Evolutionary conservation across 2,113 vertebrate genomes (phyloP).

Genomic region (Pseudolaguvia tuberculata): DNA sequence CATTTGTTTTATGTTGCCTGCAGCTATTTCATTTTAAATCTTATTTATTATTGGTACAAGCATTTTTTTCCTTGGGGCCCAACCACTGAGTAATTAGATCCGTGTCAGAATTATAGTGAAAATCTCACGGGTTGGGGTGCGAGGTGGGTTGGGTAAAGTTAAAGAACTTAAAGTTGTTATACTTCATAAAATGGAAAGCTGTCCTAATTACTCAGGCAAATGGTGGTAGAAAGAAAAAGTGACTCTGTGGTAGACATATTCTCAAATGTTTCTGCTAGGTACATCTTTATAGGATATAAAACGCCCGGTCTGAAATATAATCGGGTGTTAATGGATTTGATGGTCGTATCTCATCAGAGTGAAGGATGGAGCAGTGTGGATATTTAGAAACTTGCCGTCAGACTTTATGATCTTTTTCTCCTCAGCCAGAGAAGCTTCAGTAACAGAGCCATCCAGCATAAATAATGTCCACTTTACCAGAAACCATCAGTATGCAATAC

Average conservation of each 20-base stretch:
- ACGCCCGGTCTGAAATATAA: conserved; percentile 6
- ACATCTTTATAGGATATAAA: conserved; percentile 9
- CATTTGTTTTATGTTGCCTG: background rate
- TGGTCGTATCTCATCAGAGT: background rate
- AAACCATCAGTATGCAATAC: conserved; percentile 25
- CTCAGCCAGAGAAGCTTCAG: conserved; percentile 15
- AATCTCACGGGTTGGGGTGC: background rate
- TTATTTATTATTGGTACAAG: conserved; percentile 18
- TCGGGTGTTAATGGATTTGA: conserved; percentile 12
- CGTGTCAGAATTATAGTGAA: background rate
- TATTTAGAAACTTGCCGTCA: conserved; percentile 10
- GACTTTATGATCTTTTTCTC: conserved; percentile 13
- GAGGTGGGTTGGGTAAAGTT: background rate
- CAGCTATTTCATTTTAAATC: background rate
- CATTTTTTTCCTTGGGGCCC: conserved; percentile 18
- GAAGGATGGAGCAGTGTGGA: conserved; percentile 19
- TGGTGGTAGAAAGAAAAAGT: background rate
- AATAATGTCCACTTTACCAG: conserved; percentile 36
- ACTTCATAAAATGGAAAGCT: background rate
- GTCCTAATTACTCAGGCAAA: background rate
- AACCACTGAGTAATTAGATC: background rate
- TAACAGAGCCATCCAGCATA: conserved; percentile 26
- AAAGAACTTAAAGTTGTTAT: background rate
- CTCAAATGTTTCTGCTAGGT: background rate
- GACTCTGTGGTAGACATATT: background rate